Percentiles rank a stretch among this genome's conserved stretches.
Evolutionary conservation across 2,888 invertebrate species (phyloP).

Genomic region (Drosophila ezoana): DNA sequence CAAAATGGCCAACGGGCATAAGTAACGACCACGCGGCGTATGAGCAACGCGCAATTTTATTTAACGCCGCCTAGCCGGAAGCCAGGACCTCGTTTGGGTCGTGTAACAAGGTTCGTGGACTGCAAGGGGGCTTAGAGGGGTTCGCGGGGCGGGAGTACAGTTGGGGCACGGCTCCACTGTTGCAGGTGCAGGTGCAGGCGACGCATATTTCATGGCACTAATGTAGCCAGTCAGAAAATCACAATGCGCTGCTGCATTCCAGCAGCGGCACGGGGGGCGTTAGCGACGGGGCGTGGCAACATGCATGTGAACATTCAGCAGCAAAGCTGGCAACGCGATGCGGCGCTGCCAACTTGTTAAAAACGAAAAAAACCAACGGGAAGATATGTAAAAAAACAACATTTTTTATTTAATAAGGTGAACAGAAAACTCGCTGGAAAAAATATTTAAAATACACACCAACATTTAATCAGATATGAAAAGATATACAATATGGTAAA

Average conservation of each 20-base stretch:
- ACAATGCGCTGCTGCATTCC: constrained; percentile 58
- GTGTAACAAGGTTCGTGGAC: constrained; percentile 48
- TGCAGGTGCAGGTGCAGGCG: constrained; percentile 53
- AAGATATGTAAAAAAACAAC: constrained; percentile 2
- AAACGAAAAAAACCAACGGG: constrained; percentile 10
- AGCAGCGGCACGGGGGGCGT: constrained; percentile 9
- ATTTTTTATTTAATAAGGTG: constrained; percentile 14
- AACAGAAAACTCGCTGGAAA: constrained; percentile 12
- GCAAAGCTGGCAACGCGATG: constrained; percentile 15
- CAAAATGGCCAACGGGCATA: constrained; percentile 80
- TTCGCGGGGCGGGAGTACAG: neutral
- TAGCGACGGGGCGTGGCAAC: constrained; percentile 58
- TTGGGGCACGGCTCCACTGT: constrained; percentile 3
- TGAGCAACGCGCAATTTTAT: constrained; percentile 79
- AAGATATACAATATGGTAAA: no score
- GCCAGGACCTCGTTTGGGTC: constrained; percentile 71
- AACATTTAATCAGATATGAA: constrained; percentile 1
- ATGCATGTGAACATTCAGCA: constrained; percentile 69
- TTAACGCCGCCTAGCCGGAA: constrained; percentile 76
- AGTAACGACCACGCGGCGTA: constrained; percentile 76
- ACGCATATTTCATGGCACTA: constrained; percentile 80
- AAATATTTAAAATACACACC: constrained; percentile 4
- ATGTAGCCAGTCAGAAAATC: constrained; percentile 82
- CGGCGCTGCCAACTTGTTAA: constrained; percentile 55
- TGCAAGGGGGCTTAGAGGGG: neutral